phyloP scores from a whole-genome alignment of 2,797 vertebrate genomes.

The Selene dorsalis region DNA sequence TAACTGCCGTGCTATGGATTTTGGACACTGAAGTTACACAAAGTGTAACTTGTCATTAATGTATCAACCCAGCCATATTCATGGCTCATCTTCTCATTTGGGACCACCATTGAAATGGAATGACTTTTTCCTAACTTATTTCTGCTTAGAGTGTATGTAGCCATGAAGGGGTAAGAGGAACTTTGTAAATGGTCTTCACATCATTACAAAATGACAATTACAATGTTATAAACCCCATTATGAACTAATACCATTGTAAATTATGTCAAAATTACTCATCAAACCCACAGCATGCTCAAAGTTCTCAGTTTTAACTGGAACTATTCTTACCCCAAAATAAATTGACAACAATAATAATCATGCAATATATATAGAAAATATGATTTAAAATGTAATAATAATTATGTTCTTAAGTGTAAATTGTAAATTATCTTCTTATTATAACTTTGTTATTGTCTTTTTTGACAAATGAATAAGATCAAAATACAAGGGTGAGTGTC shows the following conservation, averaged over 20 bases:
- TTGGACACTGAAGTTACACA: not conserved
- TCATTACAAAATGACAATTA: not conserved
- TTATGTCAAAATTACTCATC: too few species aligned
- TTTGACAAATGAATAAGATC: not conserved
- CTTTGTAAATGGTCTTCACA: not conserved
- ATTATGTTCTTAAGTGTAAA: too few species aligned
- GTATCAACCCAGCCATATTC: not conserved
- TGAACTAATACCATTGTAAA: not conserved
- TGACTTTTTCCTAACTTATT: not conserved
- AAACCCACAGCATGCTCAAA: not conserved
- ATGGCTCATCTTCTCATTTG: not conserved
- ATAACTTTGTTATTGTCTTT: too few species aligned
- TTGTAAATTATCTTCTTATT: not conserved
- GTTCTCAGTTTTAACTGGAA: not conserved
- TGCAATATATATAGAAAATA: too few species aligned
- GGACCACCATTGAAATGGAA: not conserved
- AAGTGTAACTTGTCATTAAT: not conserved
- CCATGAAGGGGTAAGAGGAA: not conserved
- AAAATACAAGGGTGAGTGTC: too few species aligned
- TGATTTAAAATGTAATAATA: too few species aligned
- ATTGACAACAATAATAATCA: too few species aligned
- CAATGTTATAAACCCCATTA: not conserved
- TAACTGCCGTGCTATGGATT: not conserved
- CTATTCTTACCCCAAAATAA: too few species aligned
- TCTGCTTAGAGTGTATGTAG: not conserved